phyloP scores from a whole-genome alignment of 2,888 invertebrate species.

The Hyppa rectilinea region DNA sequence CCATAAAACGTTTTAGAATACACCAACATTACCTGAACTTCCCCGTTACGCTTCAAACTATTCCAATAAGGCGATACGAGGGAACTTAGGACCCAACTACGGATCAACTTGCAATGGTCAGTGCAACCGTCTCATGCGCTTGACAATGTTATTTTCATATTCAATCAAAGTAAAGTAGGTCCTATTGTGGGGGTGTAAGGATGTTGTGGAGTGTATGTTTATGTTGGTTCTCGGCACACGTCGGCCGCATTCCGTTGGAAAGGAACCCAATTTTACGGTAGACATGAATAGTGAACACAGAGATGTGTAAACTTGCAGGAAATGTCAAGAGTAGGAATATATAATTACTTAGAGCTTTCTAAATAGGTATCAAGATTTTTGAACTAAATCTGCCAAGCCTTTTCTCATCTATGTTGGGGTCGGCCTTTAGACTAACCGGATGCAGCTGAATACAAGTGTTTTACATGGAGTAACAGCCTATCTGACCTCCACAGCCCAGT shows the following conservation, averaged over 20 bases:
- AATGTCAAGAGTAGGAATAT: conserved; percentile 54
- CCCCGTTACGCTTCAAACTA: conserved; percentile 44
- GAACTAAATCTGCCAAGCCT: too few species aligned
- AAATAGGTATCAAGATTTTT: too few species aligned
- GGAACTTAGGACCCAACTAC: conserved; percentile 49
- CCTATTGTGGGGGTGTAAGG: conserved; percentile 59
- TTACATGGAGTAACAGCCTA: too few species aligned
- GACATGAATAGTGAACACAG: conserved; percentile 72
- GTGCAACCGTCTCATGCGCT: conserved; percentile 62
- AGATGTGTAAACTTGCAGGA: conserved; percentile 64
- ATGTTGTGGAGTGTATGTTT: conserved; percentile 44
- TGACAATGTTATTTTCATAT: conserved; percentile 62
- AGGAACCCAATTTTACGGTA: conserved; percentile 82
- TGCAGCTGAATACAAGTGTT: too few species aligned
- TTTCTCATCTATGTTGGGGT: too few species aligned
- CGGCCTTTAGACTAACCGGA: too few species aligned
- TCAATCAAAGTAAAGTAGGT: conserved; percentile 62
- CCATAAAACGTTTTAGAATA: conserved; percentile 71
- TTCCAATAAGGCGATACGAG: conserved; percentile 54
- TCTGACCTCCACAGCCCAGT: too few species aligned
- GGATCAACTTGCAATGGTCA: conserved; percentile 69
- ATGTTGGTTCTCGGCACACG: conserved; percentile 64
- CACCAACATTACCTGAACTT: conserved; percentile 68
- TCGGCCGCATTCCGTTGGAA: conserved; percentile 77
- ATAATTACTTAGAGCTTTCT: conserved; percentile 16